Conservation (phyloP, 2,888 invertebrate genomes). For the Athalia circularis region DNA sequence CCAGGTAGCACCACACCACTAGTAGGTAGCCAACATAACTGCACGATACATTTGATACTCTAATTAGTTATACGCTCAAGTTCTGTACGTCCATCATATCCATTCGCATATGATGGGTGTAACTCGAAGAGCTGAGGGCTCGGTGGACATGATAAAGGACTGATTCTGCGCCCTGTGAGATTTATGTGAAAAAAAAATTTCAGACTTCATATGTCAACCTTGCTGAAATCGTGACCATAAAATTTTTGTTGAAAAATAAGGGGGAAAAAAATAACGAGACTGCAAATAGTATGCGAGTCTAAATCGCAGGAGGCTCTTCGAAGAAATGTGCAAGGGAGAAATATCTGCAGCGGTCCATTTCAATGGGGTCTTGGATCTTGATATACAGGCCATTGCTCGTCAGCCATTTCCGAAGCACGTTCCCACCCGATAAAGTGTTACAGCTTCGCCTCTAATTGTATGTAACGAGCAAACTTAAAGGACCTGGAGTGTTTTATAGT, state of each 20-base stretch:
- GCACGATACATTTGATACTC: too few species aligned
- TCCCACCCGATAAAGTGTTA: constrained; percentile 52
- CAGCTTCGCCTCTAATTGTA: constrained; percentile 23
- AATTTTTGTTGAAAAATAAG: neutral
- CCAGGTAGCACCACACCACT: neutral
- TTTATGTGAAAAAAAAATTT: neutral
- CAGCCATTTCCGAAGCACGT: constrained; percentile 54
- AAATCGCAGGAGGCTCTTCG: constrained; percentile 21
- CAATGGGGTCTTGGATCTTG: constrained; percentile 22
- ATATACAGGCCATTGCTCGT: constrained; percentile 30
- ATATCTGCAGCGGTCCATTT: constrained; percentile 29
- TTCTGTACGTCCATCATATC: neutral
- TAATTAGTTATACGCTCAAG: neutral
- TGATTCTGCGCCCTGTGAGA: too few species aligned
- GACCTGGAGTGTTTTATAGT: neutral
- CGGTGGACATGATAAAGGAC: neutral
- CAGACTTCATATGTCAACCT: neutral
- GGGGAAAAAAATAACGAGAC: neutral
- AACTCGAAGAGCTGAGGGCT: neutral
- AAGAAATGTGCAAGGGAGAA: constrained; percentile 24
- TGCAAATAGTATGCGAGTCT: constrained; percentile 22
- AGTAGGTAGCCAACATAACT: neutral
- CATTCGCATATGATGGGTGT: neutral
- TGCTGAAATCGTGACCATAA: neutral
- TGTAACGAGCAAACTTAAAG: constrained; percentile 22